Percentiles rank a stretch among this genome's conserved stretches.
Evolutionary conservation across 2,888 invertebrate species (phyloP).

Genomic region (Campoletis raptor): DNA sequence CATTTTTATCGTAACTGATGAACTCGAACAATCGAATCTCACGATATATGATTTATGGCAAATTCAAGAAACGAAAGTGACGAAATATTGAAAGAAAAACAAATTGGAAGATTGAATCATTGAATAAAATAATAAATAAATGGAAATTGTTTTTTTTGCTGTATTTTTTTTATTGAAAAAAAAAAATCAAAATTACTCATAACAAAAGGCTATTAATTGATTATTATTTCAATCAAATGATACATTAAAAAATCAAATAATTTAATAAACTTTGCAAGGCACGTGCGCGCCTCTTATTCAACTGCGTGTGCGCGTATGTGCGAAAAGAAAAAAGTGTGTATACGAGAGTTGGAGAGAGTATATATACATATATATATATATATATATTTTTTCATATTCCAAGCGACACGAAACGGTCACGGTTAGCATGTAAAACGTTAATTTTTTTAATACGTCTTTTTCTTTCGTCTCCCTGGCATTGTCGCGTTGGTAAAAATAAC

Average conservation of each 20-base stretch:
- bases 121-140: background rate
- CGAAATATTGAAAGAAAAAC: background rate
- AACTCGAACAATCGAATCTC: background rate
- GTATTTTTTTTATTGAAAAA: background rate
- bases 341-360: conserved; percentile 74
- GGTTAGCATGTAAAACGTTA: conserved; percentile 37
- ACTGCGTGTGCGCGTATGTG: conserved; percentile 74
- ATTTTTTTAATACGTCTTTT: conserved; percentile 22
- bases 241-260: background rate
- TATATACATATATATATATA: conserved; percentile 69
- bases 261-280: conserved; percentile 78
- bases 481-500: conserved; percentile 48
- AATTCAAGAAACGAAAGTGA: background rate
- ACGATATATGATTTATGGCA: background rate
- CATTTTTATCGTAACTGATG: background rate
- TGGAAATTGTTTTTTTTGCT: background rate
- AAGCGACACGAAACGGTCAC: conserved; percentile 46
- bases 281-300: conserved; percentile 75
- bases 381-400: background rate
- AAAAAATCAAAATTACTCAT: background rate
- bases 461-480: conserved; percentile 11
- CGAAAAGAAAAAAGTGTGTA: conserved; percentile 67
- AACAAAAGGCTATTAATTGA: background rate
- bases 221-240: background rate
- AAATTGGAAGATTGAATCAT: background rate